Evolutionary conservation across 2,888 invertebrate genomes (phyloP), one percentile per base, ranked within the genome.

Genomic region (Ceriagrion tenellum): DNA sequence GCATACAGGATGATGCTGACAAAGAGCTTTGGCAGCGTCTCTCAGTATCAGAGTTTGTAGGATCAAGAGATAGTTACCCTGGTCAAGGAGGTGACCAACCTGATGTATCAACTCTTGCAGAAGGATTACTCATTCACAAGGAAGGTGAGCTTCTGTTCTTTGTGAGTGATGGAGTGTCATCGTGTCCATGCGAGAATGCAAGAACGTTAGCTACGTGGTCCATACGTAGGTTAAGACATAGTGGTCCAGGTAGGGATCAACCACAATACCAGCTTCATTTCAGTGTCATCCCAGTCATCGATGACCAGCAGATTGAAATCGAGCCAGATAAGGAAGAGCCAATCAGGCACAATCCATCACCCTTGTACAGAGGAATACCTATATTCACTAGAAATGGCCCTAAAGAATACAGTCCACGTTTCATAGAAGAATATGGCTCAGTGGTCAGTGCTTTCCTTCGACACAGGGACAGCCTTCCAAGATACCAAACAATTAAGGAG

Each of bases 211-310:
- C 98, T 0, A 96, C 98, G 95, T 98, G 98, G 98, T 97, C 98
- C 0, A 98, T 98, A 8, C 98, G 98, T 96, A 97, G 98, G 95
- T 97, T 98, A 95, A 97, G 98, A 88, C 98, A 98, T 96, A 97
- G 98, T 95, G 98, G 98, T 96, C 96, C 96, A 0, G 96, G 95
- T 4, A 69, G 93, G 93, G 93, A 69, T 0, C 26, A 55, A 93
- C 93, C 93, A 26, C 93, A 93, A 55, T 93, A 47, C 47, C 93
- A 93, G 69, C 55, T 93, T 13, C 93, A 69, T 93, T 93, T 93
- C 69, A 93, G 69, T 74, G 93, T 93, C n/a, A 69, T 93, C 63
- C 93, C 93, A 13, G 69, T 47, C 26, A 26, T 69, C 26, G 93
- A 93, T n/a, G 69, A 69, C 12, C 69, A 69, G 40, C 40, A 47